These are phyloP conservation scores for Drosophila tristis DNA, from an alignment of 1,140 invertebrate genomes.

Conservation along the genomic window DNA sequence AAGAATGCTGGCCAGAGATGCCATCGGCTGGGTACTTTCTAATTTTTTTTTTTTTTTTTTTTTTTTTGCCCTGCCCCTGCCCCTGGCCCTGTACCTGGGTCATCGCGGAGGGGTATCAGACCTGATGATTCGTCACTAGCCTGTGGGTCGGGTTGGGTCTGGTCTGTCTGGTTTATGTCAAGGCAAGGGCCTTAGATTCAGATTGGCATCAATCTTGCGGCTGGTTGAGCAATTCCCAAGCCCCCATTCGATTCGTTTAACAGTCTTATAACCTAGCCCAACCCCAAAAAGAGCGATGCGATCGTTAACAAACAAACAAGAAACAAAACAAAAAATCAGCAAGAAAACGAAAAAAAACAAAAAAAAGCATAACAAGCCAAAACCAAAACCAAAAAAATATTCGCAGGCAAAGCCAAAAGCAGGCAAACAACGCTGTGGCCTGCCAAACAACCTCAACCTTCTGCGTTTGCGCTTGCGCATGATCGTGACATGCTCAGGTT, in stretches of 20 bases:
- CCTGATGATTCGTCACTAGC: conserved; percentile 65
- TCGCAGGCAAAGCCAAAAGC: conserved; percentile 27
- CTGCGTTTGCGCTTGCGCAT: conserved; percentile 57
- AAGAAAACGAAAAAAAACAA: conserved; percentile 30
- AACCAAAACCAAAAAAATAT: conserved; percentile 28
- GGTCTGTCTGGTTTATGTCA: conserved; percentile 27
- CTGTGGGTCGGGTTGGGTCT: conserved; percentile 38
- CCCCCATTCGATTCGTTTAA: conserved; percentile 58
- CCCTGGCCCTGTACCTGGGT: background rate
- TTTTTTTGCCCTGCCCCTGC: background rate
- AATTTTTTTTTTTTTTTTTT: conserved; percentile 20
- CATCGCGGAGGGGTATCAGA: conserved; percentile 34
- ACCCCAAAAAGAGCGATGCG: conserved; percentile 37
- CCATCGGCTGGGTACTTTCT: conserved; percentile 24
- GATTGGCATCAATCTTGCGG: conserved; percentile 43
- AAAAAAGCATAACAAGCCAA: conserved; percentile 39
- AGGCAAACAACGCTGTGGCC: conserved; percentile 17
- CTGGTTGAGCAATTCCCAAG: conserved; percentile 55
- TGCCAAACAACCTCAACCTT: conserved; percentile 78
- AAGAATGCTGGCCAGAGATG: conserved; percentile 13
- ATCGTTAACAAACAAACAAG: conserved; percentile 38
- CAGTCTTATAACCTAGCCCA: conserved; percentile 71
- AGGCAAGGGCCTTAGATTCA: conserved; percentile 61
- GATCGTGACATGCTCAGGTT: conserved; percentile 66
- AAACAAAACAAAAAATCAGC: conserved; percentile 23